Evolutionary conservation across 2,797 vertebrate species (phyloP), one percentile per base, ranked within the genome.

Genomic region (Dipus sagitta): DNA sequence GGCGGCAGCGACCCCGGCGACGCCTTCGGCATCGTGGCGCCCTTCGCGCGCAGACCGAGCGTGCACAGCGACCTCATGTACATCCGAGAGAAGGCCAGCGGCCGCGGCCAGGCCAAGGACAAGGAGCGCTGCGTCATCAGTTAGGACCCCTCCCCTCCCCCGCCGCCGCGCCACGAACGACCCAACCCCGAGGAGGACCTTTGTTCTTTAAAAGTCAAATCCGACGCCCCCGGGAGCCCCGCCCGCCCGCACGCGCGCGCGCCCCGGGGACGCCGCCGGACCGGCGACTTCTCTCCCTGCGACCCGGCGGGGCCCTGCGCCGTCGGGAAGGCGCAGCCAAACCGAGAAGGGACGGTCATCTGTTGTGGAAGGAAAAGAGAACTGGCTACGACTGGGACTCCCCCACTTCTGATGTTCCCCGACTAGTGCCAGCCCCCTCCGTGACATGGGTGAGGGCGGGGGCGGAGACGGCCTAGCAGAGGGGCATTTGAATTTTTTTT

Each of bases 41-140:
- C 99, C 67, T 99, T 99, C 23, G 99, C 99, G n/a, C 98, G 99
- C 72, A 97, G 99, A 42, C 99, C 99, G 60, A 99, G 99, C 88
- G 99, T 99, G 93, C 99, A 99, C 98, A 99, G 99, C 58, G 99
- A 99, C 98, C 98, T 99, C 94, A 98, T 99, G 99, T 99, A 99
- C 97, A 99, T 99, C 74, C 99, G 99, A 0, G 99, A 99, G 97
- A 99, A 99, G 96, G 98, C 99, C 30, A 97, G 99, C 18, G 98
- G 99, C 0, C 98, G 99, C 0, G 96, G 98, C 38, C 99, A 99
- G 75, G 89, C 98, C 84, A 99, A 99, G 87, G 99, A 99, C 97
- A 99, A 99, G 94, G 99, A 99, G 78, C 98, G 99, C 4, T 99
- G 99, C 1, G 98, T 99, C 60, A 99, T 99, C 97, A 99, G 99